phyloP scores from a whole-genome alignment of 1,140 invertebrate species.

The Potamilus streckersoni region DNA sequence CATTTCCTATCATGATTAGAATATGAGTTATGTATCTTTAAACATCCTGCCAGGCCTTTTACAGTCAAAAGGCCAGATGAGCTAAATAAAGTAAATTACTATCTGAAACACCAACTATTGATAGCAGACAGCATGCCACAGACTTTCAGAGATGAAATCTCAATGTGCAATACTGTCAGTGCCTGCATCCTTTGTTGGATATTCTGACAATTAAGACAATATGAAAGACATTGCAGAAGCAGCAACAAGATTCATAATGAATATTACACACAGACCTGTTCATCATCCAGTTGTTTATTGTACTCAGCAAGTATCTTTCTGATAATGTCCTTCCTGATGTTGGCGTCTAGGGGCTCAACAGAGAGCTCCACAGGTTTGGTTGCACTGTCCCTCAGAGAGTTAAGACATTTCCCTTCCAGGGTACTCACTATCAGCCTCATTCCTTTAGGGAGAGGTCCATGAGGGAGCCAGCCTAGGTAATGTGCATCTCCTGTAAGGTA shows the following conservation, averaged over 20 bases:
- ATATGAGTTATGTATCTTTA: too few relatives aligned
- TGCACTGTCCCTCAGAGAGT: slow-evolving; percentile 10
- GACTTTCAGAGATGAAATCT: too few relatives aligned
- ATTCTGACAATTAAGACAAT: too few relatives aligned
- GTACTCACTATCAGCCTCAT: slow-evolving; percentile 39
- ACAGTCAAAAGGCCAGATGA: too few relatives aligned
- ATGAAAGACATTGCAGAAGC: neutral
- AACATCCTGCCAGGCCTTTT: too few relatives aligned
- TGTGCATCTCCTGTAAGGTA: slow-evolving; percentile 25
- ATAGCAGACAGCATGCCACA: too few relatives aligned
- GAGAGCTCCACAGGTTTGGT: slow-evolving; percentile 31
- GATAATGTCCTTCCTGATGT: slow-evolving; percentile 35
- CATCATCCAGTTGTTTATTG: slow-evolving; percentile 43
- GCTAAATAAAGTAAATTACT: too few relatives aligned
- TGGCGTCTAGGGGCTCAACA: slow-evolving; percentile 35
- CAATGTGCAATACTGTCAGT: too few relatives aligned
- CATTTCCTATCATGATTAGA: too few relatives aligned
- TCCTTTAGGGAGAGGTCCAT: slow-evolving; percentile 18
- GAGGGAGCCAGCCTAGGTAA: slow-evolving; percentile 34
- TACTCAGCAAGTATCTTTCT: slow-evolving; percentile 34
- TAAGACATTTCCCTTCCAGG: slow-evolving; percentile 36
- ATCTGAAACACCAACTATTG: too few relatives aligned
- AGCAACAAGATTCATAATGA: neutral
- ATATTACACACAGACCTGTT: slow-evolving; percentile 32
- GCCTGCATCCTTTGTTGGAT: too few relatives aligned